Evolutionary conservation across 2,113 vertebrate genomes (phyloP).

Genomic region (Camarhynchus parvulus): DNA sequence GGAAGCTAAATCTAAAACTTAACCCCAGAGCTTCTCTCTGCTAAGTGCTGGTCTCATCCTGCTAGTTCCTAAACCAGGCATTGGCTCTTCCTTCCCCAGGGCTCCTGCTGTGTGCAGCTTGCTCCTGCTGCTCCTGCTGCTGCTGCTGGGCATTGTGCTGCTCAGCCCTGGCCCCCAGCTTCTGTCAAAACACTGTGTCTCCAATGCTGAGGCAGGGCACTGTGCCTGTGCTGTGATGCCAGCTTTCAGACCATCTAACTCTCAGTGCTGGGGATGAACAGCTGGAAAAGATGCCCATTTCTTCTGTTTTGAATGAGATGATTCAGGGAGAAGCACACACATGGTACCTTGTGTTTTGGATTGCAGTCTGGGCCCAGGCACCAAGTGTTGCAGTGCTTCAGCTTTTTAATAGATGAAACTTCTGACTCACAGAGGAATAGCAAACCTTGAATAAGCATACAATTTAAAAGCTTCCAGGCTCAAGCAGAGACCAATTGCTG

Average conservation of each 20-base stretch:
- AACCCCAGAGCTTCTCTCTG: neutral
- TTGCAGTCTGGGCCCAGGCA: neutral
- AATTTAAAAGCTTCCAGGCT: neutral
- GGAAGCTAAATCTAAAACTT: neutral
- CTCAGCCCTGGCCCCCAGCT: neutral
- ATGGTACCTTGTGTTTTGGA: neutral
- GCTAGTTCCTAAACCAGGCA: neutral
- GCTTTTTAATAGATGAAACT: neutral
- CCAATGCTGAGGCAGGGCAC: neutral
- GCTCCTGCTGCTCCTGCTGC: neutral
- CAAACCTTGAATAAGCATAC: neutral
- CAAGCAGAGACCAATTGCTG: neutral
- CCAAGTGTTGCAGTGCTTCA: neutral
- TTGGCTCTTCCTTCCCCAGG: neutral
- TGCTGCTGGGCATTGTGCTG: neutral
- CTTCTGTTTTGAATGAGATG: neutral
- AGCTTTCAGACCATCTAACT: neutral
- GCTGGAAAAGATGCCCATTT: neutral
- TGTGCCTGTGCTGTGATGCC: fast-evolving
- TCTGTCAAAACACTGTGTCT: neutral
- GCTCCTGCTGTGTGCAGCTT: neutral
- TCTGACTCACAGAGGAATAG: neutral
- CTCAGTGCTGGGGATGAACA: neutral
- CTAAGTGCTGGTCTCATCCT: neutral
- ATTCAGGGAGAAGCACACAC: fast-evolving